A percentile compares a stretch with the other conserved stretches of the same genome.
These are phyloP conservation scores for Drosophila serrata DNA, from an alignment of 1,140 invertebrate genomes.

Conservation along the genomic window DNA sequence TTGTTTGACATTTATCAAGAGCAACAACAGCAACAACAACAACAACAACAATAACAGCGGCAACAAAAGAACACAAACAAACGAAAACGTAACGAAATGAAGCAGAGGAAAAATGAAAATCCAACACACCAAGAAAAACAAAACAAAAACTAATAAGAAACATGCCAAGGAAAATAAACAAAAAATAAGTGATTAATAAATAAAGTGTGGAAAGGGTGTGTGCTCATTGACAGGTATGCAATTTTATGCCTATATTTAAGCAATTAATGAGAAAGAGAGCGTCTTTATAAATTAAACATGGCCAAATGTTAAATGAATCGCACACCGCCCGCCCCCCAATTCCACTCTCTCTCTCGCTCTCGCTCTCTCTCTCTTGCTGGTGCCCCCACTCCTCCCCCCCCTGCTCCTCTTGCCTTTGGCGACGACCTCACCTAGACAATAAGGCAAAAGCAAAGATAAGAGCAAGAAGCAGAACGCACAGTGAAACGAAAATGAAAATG, in stretches of 20 bases:
- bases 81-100: not conserved
- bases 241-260: slow-evolving; percentile 71
- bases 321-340: slow-evolving; percentile 10
- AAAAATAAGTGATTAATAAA: slow-evolving; percentile 15
- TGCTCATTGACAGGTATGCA: slow-evolving; percentile 47
- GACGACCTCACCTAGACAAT: slow-evolving; percentile 45
- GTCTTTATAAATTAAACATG: slow-evolving; percentile 42
- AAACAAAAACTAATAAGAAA: slow-evolving; percentile 18
- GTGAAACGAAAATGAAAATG: slow-evolving; percentile 15
- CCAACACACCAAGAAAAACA: slow-evolving; percentile 12
- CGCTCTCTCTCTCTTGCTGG: too few species aligned
- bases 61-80: slow-evolving; percentile 16
- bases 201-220: slow-evolving; percentile 22
- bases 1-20: slow-evolving; percentile 60
- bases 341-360: not conserved
- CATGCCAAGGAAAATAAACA: slow-evolving; percentile 21
- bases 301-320: slow-evolving; percentile 25
- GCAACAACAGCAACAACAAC: slow-evolving; percentile 20
- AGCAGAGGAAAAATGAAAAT: slow-evolving; percentile 8
- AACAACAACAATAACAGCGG: slow-evolving; percentile 10
- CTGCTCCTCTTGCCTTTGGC: not conserved
- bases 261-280: slow-evolving; percentile 6
- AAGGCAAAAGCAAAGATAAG: slow-evolving; percentile 29
- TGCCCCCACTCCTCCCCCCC: not conserved
- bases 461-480: slow-evolving; percentile 4